Evolutionary conservation across 2,797 vertebrate genomes (phyloP).

Genomic region (Aeoliscus strigatus): DNA sequence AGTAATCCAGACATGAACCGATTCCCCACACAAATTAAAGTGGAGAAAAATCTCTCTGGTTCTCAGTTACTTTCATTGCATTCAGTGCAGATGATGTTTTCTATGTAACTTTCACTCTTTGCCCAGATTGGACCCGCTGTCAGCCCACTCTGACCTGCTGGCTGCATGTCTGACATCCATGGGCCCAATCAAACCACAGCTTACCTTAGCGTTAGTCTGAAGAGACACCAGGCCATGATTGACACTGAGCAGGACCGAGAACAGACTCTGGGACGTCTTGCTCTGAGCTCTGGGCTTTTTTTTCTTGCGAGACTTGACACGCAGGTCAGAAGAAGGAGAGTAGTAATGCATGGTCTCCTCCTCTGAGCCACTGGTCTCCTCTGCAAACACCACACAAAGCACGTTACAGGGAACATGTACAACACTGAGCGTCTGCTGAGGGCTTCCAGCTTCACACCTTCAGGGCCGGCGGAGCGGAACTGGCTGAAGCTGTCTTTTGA

Average conservation of each 20-base stretch:
- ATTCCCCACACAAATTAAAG: too few species aligned
- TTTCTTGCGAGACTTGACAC: slow-evolving; percentile 84
- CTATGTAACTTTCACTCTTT: too few species aligned
- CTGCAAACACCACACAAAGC: slow-evolving; percentile 60
- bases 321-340: slow-evolving; percentile 78
- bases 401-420: neutral
- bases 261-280: slow-evolving; percentile 89
- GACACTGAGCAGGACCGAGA: slow-evolving; percentile 86
- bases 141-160: too few species aligned
- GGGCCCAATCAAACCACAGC: too few species aligned
- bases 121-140: too few species aligned
- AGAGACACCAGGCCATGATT: slow-evolving; percentile 86
- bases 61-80: too few species aligned
- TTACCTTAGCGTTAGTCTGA: slow-evolving; percentile 88
- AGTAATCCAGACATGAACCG: too few species aligned
- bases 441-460: slow-evolving; percentile 74
- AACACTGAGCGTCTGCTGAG: neutral
- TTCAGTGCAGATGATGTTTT: too few species aligned
- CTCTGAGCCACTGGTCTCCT: slow-evolving; percentile 95
- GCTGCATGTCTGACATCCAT: too few species aligned
- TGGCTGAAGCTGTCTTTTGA: slow-evolving; percentile 91
- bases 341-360: slow-evolving; percentile 90
- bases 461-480: slow-evolving; percentile 86
- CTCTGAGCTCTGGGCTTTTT: slow-evolving; percentile 85
- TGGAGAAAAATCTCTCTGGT: too few species aligned